Evolutionary conservation across 35 echinoderm and acorn worm genomes (phyloP), one percentile per base, ranked within the genome.

Genomic region (Heliocidaris tuberculata): DNA sequence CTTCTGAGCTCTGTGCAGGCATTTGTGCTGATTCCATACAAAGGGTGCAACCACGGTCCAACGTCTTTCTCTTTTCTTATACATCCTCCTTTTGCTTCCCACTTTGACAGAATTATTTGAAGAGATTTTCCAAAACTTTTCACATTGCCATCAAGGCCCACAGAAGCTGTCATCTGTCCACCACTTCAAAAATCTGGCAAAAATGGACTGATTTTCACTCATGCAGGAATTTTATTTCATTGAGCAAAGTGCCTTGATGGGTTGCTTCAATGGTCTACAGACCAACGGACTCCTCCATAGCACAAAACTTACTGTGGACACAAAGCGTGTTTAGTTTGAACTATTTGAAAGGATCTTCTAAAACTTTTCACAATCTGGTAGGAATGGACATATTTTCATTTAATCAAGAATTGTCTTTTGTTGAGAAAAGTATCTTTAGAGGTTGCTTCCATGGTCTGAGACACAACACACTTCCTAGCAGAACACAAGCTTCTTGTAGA

Each of bases 1-100:
- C 50, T 93, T 93, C 48, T 93, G 91, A 49, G 91, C 91, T 50
- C 91, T 93, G 30, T 93, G 48, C 13, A 93, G 91, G 50, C 91
- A 93, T 13, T 93, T 93, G 48, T 93, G 91, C 30, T 93, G 91
- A 48, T 93, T 93, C 91, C 91, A 93, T 10, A 93, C 91, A 56
- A 93, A 93, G 31, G 91, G 91, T 9, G 91, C 65, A 78, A 78
- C 47, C 91, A 93, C 50, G 15, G 91, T 52, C 91, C 91, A 93
- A 5, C 91, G 91, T n/a, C 91, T 13, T 31, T 93, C 91, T 93
- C 91, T 93, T n/a, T 78, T 78, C 19, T 93, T 93, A 29, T 93
- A 59, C 91, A 93, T 93, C 1, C 29, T 93, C 31, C 47, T 32
- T 48, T 19, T n/a, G 65, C 7, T 78, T 78, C 65, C 27, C 27